Evolutionary conservation across 2,888 invertebrate species (phyloP), one percentile per base, ranked within the genome.

Genomic region (Hypsopygia costalis): DNA sequence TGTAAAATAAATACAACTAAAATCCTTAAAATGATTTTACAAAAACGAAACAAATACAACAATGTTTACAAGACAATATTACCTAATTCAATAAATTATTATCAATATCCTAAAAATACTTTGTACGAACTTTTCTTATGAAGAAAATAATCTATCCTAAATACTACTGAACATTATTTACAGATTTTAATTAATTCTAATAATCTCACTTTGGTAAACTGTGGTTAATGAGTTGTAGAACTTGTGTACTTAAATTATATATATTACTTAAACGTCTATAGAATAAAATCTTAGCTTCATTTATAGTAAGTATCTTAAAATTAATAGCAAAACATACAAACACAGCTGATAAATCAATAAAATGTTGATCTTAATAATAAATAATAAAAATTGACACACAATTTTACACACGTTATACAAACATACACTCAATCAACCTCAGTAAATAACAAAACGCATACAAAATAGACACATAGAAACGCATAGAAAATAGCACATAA

Each of bases 121-220:
- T 88, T 87, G 86, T 87, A 87, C 87, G 81, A 67, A 64, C 59
- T 62, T 61, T 51, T 47, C 56, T 60, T 60, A 58, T 56, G 54
- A 48, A 46, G 44, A 50, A 47, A 42, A 32, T 55, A 55, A 53
- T 47, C 49, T 56, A 59, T 52, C 41, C 39, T 52, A 56, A 55
- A 42, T 43, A 33, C 34, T 47, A 47, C 52, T 55, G 32, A 36
- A 51, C 51, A 58, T 53, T 79, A 77, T 78, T 55, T 80, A 81
- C 81, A 82, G 44, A 55, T 54, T 47, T 59, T 61, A 44, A 60
- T 61, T 67, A 75, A 65, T 44, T 61, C 82, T 88, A 89, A 88
- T 89, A 89, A 89, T 89, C 89, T 89, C 89, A 89, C 89, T 89
- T 89, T 89, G 89, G 89, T 89, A 89, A 87, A 89, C 89, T 89